phyloP scores from a whole-genome alignment of 2,113 vertebrate genomes.

The Burhinus oedicnemus region DNA sequence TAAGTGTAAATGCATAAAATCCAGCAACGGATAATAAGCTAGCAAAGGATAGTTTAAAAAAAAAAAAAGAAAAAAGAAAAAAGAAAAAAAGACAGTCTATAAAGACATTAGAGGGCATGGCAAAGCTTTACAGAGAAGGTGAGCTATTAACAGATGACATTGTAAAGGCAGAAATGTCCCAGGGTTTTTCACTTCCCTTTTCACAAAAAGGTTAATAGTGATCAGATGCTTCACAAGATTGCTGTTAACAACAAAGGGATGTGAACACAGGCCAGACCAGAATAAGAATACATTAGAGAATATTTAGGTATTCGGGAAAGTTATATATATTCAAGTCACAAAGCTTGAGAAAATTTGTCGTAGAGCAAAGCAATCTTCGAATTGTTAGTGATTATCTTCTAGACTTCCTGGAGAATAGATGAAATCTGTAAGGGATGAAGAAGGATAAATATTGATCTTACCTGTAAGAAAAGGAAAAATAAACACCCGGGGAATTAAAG shows the following conservation, averaged over 20 bases:
- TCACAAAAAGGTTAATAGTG: background rate
- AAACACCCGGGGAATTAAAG: background rate
- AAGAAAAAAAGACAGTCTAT: too few relatives aligned
- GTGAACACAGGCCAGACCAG: background rate
- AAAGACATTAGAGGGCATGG: background rate
- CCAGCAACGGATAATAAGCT: background rate
- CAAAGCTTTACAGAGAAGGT: background rate
- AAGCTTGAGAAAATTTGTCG: background rate
- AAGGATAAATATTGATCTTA: constrained; percentile 28
- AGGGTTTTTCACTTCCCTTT: background rate
- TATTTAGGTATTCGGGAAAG: background rate
- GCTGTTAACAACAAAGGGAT: background rate
- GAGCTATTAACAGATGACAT: background rate
- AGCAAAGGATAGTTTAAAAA: background rate
- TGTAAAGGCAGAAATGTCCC: background rate
- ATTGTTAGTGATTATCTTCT: background rate
- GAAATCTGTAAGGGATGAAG: background rate
- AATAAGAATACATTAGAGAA: background rate
- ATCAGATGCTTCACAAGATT: background rate
- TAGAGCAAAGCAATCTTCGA: background rate
- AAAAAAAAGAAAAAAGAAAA: background rate
- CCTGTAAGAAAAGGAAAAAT: constrained; percentile 21
- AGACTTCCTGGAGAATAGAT: background rate
- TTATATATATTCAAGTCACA: constrained; percentile 21
- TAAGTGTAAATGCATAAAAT: background rate